Evolutionary conservation across 2,113 vertebrate species (phyloP).

Genomic region (Pteronura brasiliensis): DNA sequence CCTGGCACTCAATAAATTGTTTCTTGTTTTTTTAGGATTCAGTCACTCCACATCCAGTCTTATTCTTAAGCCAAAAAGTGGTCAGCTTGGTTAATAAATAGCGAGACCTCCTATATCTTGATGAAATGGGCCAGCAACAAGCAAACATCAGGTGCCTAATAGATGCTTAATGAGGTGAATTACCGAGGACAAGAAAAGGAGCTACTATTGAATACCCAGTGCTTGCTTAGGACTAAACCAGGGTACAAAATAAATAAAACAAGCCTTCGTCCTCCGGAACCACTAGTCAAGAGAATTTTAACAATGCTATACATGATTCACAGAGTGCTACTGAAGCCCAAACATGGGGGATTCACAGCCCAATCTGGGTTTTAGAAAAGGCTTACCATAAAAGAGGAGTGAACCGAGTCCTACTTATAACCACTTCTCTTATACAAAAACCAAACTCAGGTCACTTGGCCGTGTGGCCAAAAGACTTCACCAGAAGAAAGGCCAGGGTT

Average conservation of each 20-base stretch:
- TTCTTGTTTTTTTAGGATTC: neutral
- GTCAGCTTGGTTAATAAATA: neutral
- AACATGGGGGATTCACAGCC: neutral
- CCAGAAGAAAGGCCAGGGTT: neutral
- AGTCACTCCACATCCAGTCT: neutral
- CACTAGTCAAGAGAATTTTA: neutral
- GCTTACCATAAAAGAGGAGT: neutral
- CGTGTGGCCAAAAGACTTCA: neutral
- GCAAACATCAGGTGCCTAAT: neutral
- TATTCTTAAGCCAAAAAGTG: neutral
- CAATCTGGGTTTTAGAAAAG: neutral
- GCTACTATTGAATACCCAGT: neutral
- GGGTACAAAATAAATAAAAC: neutral
- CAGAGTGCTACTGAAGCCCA: neutral
- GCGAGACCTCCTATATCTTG: neutral
- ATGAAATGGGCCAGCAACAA: neutral
- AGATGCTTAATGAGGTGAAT: neutral
- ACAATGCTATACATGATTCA: neutral
- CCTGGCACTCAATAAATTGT: neutral
- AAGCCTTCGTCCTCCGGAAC: neutral
- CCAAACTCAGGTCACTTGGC: neutral
- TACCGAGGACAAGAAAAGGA: neutral
- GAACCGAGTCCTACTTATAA: neutral
- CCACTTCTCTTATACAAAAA: neutral
- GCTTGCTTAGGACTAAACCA: neutral